A percentile compares a stretch with the other conserved stretches of the same genome.
Evolutionary conservation across 2,797 vertebrate species (phyloP).

Genomic region (Lemur catta): DNA sequence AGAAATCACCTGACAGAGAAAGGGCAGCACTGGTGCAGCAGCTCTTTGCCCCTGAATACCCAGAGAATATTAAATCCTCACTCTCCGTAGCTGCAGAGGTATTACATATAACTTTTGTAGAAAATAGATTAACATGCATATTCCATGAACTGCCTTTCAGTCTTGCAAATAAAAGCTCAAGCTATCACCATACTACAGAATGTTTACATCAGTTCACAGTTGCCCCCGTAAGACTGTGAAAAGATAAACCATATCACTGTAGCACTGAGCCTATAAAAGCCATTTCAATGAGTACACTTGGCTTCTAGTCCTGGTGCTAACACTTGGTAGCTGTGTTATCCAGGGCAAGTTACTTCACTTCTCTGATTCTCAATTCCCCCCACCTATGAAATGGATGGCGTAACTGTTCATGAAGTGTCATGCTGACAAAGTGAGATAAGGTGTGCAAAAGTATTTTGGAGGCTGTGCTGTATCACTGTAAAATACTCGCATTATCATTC

Average conservation of each 20-base stretch:
- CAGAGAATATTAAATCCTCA: neutral
- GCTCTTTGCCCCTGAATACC: neutral
- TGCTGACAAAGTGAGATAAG: neutral
- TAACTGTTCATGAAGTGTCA: neutral
- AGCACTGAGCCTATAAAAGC: neutral
- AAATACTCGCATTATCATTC: neutral
- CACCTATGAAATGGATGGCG: neutral
- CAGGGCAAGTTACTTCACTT: neutral
- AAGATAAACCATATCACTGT: neutral
- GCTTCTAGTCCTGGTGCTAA: neutral
- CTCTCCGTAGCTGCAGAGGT: neutral
- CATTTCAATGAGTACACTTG: neutral
- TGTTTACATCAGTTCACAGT: neutral
- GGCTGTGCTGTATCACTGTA: neutral
- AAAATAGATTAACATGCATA: neutral
- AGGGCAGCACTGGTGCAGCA: rapidly evolving
- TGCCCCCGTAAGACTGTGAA: neutral
- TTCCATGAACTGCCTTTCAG: neutral
- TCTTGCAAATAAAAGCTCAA: neutral
- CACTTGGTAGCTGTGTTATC: neutral
- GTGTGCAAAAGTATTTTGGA: neutral
- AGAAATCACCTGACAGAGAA: neutral
- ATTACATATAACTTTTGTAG: neutral
- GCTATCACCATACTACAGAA: neutral
- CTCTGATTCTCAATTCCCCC: neutral